phyloP scores from a whole-genome alignment of 1,140 invertebrate genomes.

The Drosophila nigrodunni region DNA sequence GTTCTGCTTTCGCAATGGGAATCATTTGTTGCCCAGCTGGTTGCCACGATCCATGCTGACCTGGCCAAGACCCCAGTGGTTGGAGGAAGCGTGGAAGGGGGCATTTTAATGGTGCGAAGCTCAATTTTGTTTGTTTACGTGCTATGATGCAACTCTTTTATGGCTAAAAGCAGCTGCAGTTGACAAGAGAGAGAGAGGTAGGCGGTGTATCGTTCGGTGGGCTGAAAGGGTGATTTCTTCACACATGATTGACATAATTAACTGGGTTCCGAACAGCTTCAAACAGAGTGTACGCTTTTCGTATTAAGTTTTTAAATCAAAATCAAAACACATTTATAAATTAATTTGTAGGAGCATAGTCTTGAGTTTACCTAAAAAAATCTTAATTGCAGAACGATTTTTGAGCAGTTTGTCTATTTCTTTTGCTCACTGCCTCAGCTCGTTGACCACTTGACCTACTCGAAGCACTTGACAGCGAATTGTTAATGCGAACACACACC shows the following conservation, averaged over 20 bases:
- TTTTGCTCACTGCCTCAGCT: neutral
- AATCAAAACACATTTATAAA: no score
- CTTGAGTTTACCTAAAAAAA: no score
- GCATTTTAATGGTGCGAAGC: neutral
- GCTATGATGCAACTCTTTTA: conserved; percentile 42
- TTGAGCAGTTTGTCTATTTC: neutral
- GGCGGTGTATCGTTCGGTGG: neutral
- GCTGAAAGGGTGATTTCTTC: no score
- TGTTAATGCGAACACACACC: conserved; percentile 22
- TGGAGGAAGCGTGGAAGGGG: no score
- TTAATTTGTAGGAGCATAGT: no score
- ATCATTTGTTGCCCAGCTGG: conserved; percentile 25
- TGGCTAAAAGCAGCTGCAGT: conserved; percentile 11
- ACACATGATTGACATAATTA: neutral
- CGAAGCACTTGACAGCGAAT: conserved; percentile 33
- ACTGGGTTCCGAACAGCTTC: no score
- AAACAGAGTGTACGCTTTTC: no score
- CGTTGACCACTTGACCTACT: conserved; percentile 27
- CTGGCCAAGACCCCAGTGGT: conserved; percentile 12
- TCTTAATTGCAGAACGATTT: no score
- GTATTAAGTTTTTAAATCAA: no score
- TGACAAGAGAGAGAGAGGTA: conserved; percentile 1
- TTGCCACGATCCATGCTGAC: conserved; percentile 24
- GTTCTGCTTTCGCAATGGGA: conserved; percentile 58
- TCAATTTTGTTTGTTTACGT: conserved; percentile 28